Base-by-base conservation (phyloP, 1,140 invertebrate species). In the Hyles vespertilio region DNA sequence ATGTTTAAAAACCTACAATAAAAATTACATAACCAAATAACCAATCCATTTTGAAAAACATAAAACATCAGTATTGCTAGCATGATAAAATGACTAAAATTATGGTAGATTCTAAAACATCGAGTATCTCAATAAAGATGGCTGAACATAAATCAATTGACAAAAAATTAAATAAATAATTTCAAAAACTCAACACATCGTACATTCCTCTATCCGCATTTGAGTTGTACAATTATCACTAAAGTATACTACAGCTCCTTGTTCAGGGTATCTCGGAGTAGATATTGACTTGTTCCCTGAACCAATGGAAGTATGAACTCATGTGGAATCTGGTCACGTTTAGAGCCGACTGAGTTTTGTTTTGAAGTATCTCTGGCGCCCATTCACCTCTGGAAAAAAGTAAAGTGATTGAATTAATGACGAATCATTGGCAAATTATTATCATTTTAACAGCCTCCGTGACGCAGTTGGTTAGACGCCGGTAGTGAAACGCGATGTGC, bases 321-420 rank as follows among this genome's bases (percentile, higher is more conserved):
- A 92, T 92, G 54, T 92, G 92, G 47, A 84, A 77, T 62, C 91
- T 90, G 5, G 93, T 94, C 40, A 91, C 91, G 65, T 94, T 93
- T 0, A 95, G 80, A 1, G 93, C 93, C 61, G 91, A 77, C 51
- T 88, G 80, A 2, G 93, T 92, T 63, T 92, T 93, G 81, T 84
- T 92, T 72, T 92, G 92, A 10, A 95, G 89, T 74, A 92, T 94
- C 79, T 94, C 93, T 40, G 94, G 94, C 50, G 94, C 94, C 72
- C 94, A 90, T 64, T 94, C 92, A 6, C 94, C 94, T 54, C 94
- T 95, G 85, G 49, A 93, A 93, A 56, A 56, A 57, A 61, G 72
- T 3, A 33, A 44, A 48, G 9, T n/a, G 12, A 59, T 48, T 3
- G 51, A 58, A 46, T 45, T 22, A 60, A 45, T n/a, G 9, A 11